Percentiles rank a stretch among this genome's conserved stretches.
These are phyloP conservation scores for Eupelmus urozonus DNA, from an alignment of 2,888 invertebrate genomes.

Conservation along the genomic window DNA sequence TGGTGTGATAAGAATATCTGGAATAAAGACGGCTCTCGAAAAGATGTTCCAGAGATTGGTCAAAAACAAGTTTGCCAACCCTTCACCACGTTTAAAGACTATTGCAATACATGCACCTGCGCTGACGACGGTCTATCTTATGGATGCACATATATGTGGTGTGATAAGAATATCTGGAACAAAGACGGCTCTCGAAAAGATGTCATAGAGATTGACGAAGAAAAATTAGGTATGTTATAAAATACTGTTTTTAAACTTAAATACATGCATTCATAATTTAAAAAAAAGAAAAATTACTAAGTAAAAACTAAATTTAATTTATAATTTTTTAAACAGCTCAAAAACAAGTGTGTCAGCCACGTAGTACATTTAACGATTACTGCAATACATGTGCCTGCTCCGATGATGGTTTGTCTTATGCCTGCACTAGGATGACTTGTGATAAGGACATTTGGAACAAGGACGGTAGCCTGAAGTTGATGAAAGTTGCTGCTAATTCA, in stretches of 20 bases:
- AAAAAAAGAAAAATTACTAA: background rate
- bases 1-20: conserved; percentile 42
- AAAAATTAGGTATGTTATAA: conserved; percentile 5
- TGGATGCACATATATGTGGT: conserved; percentile 77
- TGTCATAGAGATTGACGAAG: background rate
- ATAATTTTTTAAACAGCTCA: background rate
- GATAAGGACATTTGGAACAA: conserved; percentile 18
- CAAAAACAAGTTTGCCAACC: conserved; percentile 31
- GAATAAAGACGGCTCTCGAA: conserved; percentile 7
- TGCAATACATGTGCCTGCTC: conserved; percentile 81
- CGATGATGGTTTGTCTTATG: conserved; percentile 77
- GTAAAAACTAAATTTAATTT: background rate
- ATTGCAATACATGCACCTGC: conserved; percentile 80
- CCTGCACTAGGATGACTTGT: conserved; percentile 76
- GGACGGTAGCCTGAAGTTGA: background rate
- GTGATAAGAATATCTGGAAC: conserved; percentile 40
- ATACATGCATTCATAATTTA: too few species aligned
- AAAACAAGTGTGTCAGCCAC: conserved; percentile 50
- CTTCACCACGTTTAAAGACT: conserved; percentile 61
- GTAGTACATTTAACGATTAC: conserved; percentile 69
- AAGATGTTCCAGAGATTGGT: too few species aligned
- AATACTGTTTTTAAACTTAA: too few species aligned
- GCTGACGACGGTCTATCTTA: conserved; percentile 78
- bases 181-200: background rate
- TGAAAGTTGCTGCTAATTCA: background rate